Conservation (phyloP, 2,888 invertebrate species). For the Encarsia formosa region DNA sequence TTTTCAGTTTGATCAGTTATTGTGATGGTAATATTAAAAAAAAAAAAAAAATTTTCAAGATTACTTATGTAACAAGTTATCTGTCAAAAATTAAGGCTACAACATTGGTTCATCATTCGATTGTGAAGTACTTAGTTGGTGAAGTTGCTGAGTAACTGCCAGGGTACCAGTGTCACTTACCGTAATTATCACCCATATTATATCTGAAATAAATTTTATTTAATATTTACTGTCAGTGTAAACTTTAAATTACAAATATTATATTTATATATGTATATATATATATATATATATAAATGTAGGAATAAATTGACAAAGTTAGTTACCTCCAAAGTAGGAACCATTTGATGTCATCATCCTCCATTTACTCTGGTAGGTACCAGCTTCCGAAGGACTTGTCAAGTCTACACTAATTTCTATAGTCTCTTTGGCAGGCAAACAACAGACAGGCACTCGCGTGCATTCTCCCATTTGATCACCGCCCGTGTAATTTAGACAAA, state of each 20-base stretch:
- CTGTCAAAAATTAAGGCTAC: conserved; percentile 37
- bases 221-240: not conserved
- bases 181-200: conserved; percentile 75
- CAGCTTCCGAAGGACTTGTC: conserved; percentile 70
- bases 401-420: conserved; percentile 75
- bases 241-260: not conserved
- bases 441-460: conserved; percentile 61
- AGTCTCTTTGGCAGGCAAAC: conserved; percentile 72
- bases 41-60: conserved; percentile 15
- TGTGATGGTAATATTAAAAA: conserved; percentile 12
- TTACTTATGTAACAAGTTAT: conserved; percentile 18
- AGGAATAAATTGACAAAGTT: too few species aligned
- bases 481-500: conserved; percentile 71
- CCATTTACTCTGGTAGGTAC: conserved; percentile 83
- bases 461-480: conserved; percentile 63
- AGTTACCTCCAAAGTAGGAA: conserved; percentile 88
- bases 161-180: conserved; percentile 78
- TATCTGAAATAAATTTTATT: conserved; percentile 56
- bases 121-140: conserved; percentile 55
- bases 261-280: too few species aligned
- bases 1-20: conserved; percentile 18
- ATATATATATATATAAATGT: too few species aligned
- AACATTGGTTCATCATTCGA: conserved; percentile 48
- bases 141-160: conserved; percentile 75
- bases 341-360: conserved; percentile 83